phyloP scores from a whole-genome alignment of 2,797 vertebrate genomes.

The Melanotaenia nigrans region DNA sequence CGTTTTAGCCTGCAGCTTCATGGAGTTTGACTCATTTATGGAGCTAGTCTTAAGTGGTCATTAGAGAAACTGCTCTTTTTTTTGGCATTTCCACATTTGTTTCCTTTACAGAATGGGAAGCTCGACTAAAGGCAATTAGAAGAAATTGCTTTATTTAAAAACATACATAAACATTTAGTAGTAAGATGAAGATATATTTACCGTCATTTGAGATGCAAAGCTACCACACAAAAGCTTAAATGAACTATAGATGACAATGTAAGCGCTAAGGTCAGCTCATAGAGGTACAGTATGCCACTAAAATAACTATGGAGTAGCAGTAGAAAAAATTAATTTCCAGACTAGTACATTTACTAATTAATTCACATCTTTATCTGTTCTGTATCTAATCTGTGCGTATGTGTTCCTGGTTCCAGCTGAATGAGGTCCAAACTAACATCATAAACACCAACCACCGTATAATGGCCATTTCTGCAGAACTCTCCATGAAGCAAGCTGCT shows the following conservation, averaged over 20 bases:
- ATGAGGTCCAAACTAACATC: conserved; percentile 80
- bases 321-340: not conserved
- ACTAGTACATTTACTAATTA: not conserved
- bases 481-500: conserved; percentile 89
- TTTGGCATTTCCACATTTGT: not conserved
- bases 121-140: not conserved
- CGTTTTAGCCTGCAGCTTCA: not conserved
- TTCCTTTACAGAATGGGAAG: not conserved
- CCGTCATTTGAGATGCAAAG: not conserved
- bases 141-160: not conserved
- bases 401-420: conserved; percentile 78
- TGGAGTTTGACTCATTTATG: not conserved
- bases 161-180: not conserved
- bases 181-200: not conserved
- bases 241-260: too few species aligned
- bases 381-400: not conserved
- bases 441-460: conserved; percentile 80
- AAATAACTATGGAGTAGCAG: not conserved
- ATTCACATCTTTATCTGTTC: not conserved
- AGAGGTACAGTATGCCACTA: not conserved
- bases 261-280: not conserved
- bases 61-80: not conserved
- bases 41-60: not conserved
- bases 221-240: not conserved
- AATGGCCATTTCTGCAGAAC: conserved; percentile 88